Conservation (phyloP, 1,140 invertebrate genomes). For the Drosophila pruinosa region DNA sequence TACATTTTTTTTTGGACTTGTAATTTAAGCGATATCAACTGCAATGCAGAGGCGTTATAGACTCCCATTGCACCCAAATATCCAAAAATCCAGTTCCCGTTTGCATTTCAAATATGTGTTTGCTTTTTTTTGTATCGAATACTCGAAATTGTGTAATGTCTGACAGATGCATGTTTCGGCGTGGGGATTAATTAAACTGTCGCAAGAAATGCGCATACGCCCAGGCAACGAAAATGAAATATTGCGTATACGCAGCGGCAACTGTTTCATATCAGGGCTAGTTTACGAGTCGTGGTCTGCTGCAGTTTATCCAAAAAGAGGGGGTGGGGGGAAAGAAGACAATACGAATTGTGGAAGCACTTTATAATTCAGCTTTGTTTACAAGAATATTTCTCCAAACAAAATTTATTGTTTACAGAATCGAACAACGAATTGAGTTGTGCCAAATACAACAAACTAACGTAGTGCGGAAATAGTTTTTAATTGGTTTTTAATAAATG, state of each 20-base stretch:
- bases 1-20: background rate
- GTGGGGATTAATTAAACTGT: conserved; percentile 21
- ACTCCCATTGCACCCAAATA: background rate
- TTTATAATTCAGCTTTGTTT: conserved; percentile 53
- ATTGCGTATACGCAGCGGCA: conserved; percentile 57
- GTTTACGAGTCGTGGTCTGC: conserved; percentile 7
- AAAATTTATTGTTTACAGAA: conserved; percentile 52
- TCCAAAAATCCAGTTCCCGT: background rate
- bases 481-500: conserved; percentile 41
- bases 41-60: conserved; percentile 7
- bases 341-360: background rate
- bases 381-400: conserved; percentile 39
- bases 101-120: background rate
- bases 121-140: background rate
- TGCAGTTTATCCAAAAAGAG: conserved; percentile 49
- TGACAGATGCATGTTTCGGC: background rate
- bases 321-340: too few species aligned
- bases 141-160: conserved; percentile 18
- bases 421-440: background rate
- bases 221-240: conserved; percentile 2
- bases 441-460: conserved; percentile 24
- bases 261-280: conserved; percentile 36
- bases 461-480: conserved; percentile 68
- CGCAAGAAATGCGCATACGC: conserved; percentile 45
- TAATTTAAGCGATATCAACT: background rate